A percentile compares a stretch with the other conserved stretches of the same genome.
Conservation (phyloP, 2,888 invertebrate species). For the Stenurella melanura region DNA sequence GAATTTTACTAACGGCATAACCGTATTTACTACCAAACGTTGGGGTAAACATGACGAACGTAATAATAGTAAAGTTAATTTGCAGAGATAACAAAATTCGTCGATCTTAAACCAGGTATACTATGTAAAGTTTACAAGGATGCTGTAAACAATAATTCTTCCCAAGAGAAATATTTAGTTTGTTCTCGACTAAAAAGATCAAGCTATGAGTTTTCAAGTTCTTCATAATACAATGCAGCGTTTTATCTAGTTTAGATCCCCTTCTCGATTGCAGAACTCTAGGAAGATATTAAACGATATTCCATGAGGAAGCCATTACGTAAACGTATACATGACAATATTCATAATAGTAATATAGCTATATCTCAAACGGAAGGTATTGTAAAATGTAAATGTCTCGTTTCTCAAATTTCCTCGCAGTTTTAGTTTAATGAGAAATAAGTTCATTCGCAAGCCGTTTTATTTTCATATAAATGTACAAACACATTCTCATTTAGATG, state of each 20-base stretch:
- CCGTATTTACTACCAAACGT: background rate
- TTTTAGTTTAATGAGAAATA: conserved; percentile 2
- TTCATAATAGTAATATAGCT: background rate
- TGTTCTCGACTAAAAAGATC: conserved; percentile 12
- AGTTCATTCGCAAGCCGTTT: background rate
- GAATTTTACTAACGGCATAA: background rate
- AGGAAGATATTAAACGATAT: conserved; percentile 17
- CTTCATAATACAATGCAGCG: conserved; percentile 3
- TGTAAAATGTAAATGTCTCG: background rate
- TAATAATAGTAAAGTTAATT: conserved; percentile 1
- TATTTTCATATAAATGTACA: no score
- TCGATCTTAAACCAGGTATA: background rate
- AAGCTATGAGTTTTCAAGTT: conserved; percentile 2
- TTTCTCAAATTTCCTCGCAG: background rate
- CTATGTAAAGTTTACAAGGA: background rate
- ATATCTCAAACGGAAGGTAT: background rate
- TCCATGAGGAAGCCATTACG: background rate
- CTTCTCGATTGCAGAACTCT: background rate
- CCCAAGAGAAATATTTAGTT: background rate
- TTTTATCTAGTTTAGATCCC: background rate
- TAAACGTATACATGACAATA: background rate
- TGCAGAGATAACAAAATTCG: background rate
- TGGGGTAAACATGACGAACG: background rate
- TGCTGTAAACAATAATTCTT: background rate
- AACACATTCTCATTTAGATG: no score